Evolutionary conservation across 2,888 invertebrate species (phyloP), one percentile per base, ranked within the genome.

Genomic region (Trichogramma dendrolimi): DNA sequence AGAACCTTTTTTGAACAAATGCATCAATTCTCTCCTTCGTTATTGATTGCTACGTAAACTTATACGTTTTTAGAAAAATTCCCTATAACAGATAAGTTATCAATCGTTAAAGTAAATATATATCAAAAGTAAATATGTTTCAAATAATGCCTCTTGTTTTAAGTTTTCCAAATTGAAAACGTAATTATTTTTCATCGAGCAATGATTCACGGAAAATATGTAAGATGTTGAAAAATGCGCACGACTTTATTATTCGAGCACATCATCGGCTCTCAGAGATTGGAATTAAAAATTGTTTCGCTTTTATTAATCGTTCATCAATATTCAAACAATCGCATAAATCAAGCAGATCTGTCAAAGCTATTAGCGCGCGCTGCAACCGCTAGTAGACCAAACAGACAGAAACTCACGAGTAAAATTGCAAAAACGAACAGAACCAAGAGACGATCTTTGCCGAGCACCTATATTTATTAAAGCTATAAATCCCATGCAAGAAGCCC

Each of bases 251-350:
- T 46, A 46, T 46, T 46, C n/a, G 10, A 10, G n/a, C 46, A 46
- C 27, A 27, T 27, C 27, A 27, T 27, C 27, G 27, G 27, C 27
- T 27, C 27, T 27, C 27, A 27, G 27, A 27, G 27, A 27, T 27
- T 27, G 27, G 27, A 27, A 27, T 27, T 27, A 27, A 27, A 27
- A 27, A 27, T 27, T 27, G 27, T 27, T 27, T 27, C 27, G 27
- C 27, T 27, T 27, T 27, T 27, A 63, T 61, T 61, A 61, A 63
- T 65, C 63, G 63, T 52, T 54, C 59, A 65, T 63, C 63, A 61
- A 61, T 65, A 65, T 65, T 59, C 65, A 57, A 55, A 46, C 57
- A 61, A 61, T 61, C 54, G 54, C 54, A 65, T 63, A 63, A 65
- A 65, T 65, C 63, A 63, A n/a, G 50, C 49, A 8, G 54, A 39